A percentile compares a stretch with the other conserved stretches of the same genome.
Conservation (phyloP, 2,797 vertebrate genomes). For the Heliangelus exortis region DNA sequence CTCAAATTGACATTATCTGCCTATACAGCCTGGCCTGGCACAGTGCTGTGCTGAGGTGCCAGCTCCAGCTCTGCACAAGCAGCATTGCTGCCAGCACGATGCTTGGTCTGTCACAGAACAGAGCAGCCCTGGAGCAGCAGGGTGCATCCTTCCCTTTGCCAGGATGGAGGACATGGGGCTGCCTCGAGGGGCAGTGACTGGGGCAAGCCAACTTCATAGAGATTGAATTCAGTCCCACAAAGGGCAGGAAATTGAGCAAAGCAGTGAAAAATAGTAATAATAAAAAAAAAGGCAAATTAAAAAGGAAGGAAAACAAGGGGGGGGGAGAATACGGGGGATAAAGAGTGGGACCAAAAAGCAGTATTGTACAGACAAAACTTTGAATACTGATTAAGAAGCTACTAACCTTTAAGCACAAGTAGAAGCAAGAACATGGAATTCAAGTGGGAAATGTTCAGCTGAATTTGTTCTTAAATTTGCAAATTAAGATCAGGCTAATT, state of each 20-base stretch:
- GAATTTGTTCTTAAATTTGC: background rate
- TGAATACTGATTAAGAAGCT: background rate
- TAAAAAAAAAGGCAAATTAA: background rate
- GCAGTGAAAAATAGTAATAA: background rate
- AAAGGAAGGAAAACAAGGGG: background rate
- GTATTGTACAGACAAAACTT: background rate
- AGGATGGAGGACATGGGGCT: accelerated
- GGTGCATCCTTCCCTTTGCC: background rate
- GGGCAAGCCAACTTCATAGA: background rate
- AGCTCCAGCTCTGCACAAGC: background rate
- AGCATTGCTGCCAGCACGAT: background rate
- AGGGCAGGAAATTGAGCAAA: background rate
- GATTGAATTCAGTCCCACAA: background rate
- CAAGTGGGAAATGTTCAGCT: background rate
- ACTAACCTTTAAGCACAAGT: conserved; percentile 9
- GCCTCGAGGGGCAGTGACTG: accelerated
- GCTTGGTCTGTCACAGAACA: background rate
- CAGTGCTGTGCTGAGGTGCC: background rate
- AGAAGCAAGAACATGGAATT: background rate
- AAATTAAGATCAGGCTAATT: background rate
- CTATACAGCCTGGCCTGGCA: accelerated
- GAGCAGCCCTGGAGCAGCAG: background rate
- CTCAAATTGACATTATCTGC: background rate
- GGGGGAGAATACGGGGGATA: too few species aligned
- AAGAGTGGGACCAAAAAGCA: background rate